Conservation (phyloP, 1,140 invertebrate genomes). For the Brachionus plicatilis region DNA sequence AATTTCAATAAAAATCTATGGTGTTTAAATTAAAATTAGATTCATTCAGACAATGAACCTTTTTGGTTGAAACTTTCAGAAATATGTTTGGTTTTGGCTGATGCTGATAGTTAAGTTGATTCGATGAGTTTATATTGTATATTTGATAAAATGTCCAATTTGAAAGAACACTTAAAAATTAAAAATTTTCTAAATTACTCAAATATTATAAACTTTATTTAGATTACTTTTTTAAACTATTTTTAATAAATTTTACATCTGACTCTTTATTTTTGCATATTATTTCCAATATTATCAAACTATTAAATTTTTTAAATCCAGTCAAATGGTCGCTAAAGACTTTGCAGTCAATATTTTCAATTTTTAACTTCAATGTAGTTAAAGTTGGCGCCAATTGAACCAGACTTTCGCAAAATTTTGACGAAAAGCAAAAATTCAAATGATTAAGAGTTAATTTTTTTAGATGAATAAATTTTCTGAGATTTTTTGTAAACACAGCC, state of each 20-base stretch:
- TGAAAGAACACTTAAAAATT: neutral
- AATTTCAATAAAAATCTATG: neutral
- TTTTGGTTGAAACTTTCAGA: neutral
- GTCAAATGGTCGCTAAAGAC: neutral
- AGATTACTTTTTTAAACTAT: slow-evolving; percentile 1
- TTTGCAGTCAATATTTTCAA: neutral
- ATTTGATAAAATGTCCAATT: slow-evolving; percentile 16
- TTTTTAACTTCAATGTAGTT: neutral
- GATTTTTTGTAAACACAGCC: neutral
- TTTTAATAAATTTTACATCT: slow-evolving; percentile 12
- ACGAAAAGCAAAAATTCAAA: neutral
- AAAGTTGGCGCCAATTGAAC: neutral
- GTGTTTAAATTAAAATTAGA: slow-evolving; percentile 6
- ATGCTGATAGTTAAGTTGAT: neutral
- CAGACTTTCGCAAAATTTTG: neutral
- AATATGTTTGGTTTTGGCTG: neutral
- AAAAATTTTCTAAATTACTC: neutral
- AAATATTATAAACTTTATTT: neutral
- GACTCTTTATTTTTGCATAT: slow-evolving; percentile 20
- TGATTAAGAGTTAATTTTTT: neutral
- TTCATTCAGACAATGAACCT: neutral
- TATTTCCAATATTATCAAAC: neutral
- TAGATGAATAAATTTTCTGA: neutral
- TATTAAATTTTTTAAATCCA: neutral
- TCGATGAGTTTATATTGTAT: neutral